A percentile compares a stretch with the other conserved stretches of the same genome.
phyloP scores from a whole-genome alignment of 2,113 vertebrate genomes.

The Jaculus jaculus region DNA sequence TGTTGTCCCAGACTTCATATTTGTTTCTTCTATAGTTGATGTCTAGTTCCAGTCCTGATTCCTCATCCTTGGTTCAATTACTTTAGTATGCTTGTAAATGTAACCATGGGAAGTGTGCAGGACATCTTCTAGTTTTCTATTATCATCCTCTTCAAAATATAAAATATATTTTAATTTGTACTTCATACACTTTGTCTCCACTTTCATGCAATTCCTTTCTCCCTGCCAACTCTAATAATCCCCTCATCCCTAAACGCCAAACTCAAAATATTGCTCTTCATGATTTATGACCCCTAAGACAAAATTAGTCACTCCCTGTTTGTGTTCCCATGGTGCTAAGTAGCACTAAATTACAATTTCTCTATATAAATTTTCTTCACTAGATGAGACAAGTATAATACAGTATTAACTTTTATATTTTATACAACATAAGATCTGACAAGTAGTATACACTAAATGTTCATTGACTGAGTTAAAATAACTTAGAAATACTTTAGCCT shows the following conservation, averaged over 20 bases:
- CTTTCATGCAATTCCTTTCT: conserved; percentile 28
- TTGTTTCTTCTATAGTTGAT: neutral
- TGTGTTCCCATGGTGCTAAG: conserved; percentile 32
- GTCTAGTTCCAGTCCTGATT: neutral
- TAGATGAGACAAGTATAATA: neutral
- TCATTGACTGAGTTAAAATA: conserved; percentile 8
- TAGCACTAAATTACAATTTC: conserved; percentile 40
- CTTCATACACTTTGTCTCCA: conserved; percentile 35
- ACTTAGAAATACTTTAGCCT: neutral
- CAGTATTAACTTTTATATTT: conserved; percentile 21
- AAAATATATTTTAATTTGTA: too few relatives aligned
- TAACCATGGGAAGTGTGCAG: too few relatives aligned
- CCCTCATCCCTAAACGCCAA: conserved; percentile 54
- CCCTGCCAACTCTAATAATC: conserved; percentile 45
- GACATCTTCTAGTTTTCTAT: neutral
- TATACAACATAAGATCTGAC: neutral
- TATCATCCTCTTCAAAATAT: neutral
- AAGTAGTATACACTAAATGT: neutral
- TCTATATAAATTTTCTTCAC: neutral
- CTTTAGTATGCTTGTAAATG: neutral
- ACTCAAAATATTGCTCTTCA: conserved; percentile 66
- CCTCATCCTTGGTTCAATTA: neutral
- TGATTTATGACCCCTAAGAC: conserved; percentile 55
- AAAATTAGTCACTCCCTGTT: conserved; percentile 50
- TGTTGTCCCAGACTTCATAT: neutral